Conservation (phyloP, 2,113 vertebrate species). For the Stigmatopora nigra region DNA sequence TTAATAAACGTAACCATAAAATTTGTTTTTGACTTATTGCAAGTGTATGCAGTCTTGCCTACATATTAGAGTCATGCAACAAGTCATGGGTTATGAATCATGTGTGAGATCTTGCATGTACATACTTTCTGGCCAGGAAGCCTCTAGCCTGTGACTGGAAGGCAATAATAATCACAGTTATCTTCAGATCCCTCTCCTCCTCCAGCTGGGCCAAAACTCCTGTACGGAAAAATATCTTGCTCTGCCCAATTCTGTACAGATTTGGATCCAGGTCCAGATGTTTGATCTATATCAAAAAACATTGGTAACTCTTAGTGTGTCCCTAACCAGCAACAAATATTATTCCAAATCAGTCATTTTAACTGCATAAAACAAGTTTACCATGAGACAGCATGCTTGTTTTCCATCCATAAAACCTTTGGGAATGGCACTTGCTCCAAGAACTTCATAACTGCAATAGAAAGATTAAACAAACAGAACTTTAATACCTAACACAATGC, state of each 20-base stretch:
- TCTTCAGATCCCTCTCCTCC: slow-evolving; percentile 93
- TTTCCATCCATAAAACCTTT: slow-evolving; percentile 99
- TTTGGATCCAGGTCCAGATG: slow-evolving; percentile 93
- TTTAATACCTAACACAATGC: neutral
- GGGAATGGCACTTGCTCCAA: slow-evolving; percentile 86
- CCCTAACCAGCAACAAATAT: neutral
- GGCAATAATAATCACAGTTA: slow-evolving; percentile 90
- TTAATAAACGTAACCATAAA: neutral
- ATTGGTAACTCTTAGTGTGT: neutral
- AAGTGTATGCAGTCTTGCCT: neutral
- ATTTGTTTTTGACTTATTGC: neutral
- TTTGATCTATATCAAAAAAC: slow-evolving; percentile 74
- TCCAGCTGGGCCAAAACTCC: slow-evolving; percentile 94
- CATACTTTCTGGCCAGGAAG: slow-evolving; percentile 90
- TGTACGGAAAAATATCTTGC: slow-evolving; percentile 96
- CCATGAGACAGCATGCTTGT: slow-evolving; percentile 93
- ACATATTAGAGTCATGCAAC: neutral
- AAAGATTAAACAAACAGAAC: neutral
- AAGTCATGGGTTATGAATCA: neutral
- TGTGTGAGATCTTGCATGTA: neutral
- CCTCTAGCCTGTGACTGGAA: slow-evolving; percentile 90
- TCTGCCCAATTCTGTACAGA: slow-evolving; percentile 92
- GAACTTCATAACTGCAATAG: slow-evolving; percentile 84
- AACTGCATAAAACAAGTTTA: slow-evolving; percentile 50
- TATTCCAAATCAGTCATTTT: neutral